Conservation (phyloP, 2,888 invertebrate genomes). For the Drosophila emarginata region DNA sequence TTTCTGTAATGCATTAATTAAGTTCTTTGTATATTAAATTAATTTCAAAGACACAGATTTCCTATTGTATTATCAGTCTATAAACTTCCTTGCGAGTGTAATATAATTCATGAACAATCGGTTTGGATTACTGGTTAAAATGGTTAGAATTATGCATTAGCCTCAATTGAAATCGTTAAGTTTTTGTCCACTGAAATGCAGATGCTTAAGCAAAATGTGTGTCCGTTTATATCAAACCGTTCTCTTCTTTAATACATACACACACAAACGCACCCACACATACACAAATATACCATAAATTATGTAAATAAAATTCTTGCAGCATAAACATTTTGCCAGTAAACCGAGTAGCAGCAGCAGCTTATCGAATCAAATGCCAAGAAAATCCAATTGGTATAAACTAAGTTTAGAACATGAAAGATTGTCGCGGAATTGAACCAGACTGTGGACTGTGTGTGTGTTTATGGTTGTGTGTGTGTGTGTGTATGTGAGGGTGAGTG, state of each 20-base stretch:
- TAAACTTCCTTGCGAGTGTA: no score
- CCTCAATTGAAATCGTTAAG: background rate
- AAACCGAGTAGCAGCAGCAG: conserved; percentile 46
- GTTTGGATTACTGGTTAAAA: background rate
- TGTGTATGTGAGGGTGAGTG: background rate
- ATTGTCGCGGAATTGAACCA: conserved; percentile 64
- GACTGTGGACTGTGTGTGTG: conserved; percentile 26
- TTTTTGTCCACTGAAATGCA: conserved; percentile 1
- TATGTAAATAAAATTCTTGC: conserved; percentile 76
- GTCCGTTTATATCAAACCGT: background rate
- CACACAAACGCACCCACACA: background rate
- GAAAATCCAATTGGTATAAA: conserved; percentile 74
- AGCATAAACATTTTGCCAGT: conserved; percentile 68
- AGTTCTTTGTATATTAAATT: no score
- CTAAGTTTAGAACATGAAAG: conserved; percentile 73
- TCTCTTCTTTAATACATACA: background rate
- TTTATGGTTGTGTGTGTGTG: background rate
- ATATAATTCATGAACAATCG: background rate
- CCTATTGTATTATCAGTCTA: no score
- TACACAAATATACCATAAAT: conserved; percentile 62
- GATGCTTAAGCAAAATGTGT: background rate
- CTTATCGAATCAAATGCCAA: conserved; percentile 73
- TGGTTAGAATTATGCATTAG: background rate
- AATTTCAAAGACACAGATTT: no score
- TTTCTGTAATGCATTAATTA: no score